These are phyloP conservation scores for Campoletis raptor DNA, from an alignment of 2,888 invertebrate species.

Conservation along the genomic window DNA sequence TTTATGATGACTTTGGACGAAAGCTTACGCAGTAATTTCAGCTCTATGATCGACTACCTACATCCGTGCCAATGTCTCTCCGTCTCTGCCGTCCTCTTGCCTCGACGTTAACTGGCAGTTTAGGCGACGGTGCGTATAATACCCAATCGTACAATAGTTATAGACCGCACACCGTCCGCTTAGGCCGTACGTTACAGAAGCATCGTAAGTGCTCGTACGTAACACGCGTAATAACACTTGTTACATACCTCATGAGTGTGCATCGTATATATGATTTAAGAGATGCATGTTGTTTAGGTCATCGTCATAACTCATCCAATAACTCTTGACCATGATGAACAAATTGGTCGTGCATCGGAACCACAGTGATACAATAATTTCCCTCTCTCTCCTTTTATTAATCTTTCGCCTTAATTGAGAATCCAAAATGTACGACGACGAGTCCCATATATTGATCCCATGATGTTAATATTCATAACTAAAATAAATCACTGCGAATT, in stretches of 20 bases:
- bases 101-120: slow-evolving; percentile 56
- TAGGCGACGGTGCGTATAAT: slow-evolving; percentile 67
- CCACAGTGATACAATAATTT: not conserved
- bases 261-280: slow-evolving; percentile 7
- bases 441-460: too few species aligned
- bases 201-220: slow-evolving; percentile 52
- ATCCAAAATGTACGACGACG: not conserved
- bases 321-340: slow-evolving; percentile 18
- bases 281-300: not conserved
- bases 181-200: slow-evolving; percentile 1
- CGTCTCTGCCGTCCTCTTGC: slow-evolving; percentile 24
- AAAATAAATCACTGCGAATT: not conserved
- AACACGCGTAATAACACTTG: slow-evolving; percentile 48
- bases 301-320: not conserved
- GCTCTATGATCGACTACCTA: slow-evolving; percentile 60
- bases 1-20: slow-evolving; percentile 11
- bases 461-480: not conserved
- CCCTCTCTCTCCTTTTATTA: not conserved
- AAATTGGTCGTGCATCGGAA: slow-evolving; percentile 10
- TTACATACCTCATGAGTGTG: slow-evolving; percentile 20
- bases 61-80: slow-evolving; percentile 34
- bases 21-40: slow-evolving; percentile 59
- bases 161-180: slow-evolving; percentile 24
- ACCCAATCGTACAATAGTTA: slow-evolving; percentile 62
- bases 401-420: too few species aligned